phyloP scores from a whole-genome alignment of 2,797 vertebrate species.

The Peromyscus eremicus region DNA sequence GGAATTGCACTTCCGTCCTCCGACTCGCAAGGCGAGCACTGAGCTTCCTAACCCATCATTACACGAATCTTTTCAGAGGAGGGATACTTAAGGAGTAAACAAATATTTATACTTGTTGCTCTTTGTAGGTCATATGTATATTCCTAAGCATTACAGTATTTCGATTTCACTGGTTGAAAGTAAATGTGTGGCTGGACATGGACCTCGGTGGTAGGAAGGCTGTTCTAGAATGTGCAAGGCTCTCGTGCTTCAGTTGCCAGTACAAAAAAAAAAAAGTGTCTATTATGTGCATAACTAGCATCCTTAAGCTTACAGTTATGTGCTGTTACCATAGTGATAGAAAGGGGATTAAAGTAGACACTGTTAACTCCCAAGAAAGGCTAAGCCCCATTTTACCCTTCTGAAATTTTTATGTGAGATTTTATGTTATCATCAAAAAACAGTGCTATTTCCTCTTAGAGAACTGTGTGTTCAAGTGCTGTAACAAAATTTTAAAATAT shows the following conservation, averaged over 20 bases:
- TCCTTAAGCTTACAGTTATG: constrained; percentile 18
- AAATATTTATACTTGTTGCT: constrained; percentile 8
- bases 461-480: constrained; percentile 5
- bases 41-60: background rate
- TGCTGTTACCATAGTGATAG: background rate
- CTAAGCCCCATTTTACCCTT: background rate
- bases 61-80: constrained; percentile 24
- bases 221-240: background rate
- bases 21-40: too few species aligned
- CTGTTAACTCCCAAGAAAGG: background rate
- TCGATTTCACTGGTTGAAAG: constrained; percentile 50
- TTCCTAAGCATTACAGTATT: background rate
- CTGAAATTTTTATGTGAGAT: constrained; percentile 15
- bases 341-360: background rate
- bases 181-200: background rate
- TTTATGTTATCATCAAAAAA: constrained; percentile 48
- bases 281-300: background rate
- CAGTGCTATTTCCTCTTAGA: constrained; percentile 17
- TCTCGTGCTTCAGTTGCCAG: background rate
- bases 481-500: constrained; percentile 12
- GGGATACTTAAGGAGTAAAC: constrained; percentile 42
- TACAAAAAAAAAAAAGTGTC: background rate
- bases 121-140: background rate
- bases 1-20: background rate
- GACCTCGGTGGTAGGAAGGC: background rate